phyloP scores from a whole-genome alignment of 1,140 invertebrate species.

The Heliconius eleuchia region DNA sequence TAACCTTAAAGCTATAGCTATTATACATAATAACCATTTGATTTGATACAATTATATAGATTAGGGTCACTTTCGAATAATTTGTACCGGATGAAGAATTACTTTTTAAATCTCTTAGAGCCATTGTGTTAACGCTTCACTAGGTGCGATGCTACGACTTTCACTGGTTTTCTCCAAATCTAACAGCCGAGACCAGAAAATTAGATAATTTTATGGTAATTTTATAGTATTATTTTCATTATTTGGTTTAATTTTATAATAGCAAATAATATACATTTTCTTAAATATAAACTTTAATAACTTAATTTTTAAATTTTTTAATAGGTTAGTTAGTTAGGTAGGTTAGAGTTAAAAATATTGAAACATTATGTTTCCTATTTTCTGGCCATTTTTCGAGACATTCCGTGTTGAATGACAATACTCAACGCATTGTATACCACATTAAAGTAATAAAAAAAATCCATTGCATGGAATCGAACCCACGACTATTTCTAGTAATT shows the following conservation, averaged over 20 bases:
- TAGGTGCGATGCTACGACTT: constrained; percentile 27
- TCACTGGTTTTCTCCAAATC: constrained; percentile 40
- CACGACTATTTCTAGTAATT: neutral
- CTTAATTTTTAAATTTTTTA: too few species aligned
- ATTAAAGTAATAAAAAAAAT: neutral
- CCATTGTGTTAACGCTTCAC: constrained; percentile 41
- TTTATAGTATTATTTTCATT: neutral
- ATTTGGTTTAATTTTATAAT: neutral
- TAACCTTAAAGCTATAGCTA: neutral
- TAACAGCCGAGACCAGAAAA: constrained; percentile 21
- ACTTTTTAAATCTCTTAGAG: constrained; percentile 27
- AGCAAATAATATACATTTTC: neutral
- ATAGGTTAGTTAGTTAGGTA: too few species aligned
- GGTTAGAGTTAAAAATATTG: too few species aligned
- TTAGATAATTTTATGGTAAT: constrained; percentile 26
- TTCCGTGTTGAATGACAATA: too few species aligned
- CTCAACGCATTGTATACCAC: too few species aligned
- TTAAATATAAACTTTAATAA: too few species aligned
- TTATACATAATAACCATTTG: neutral
- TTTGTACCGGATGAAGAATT: constrained; percentile 20
- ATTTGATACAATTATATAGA: constrained; percentile 18
- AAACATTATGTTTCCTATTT: too few species aligned
- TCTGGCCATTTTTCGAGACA: neutral
- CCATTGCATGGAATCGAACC: neutral
- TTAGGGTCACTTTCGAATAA: constrained; percentile 31